These are phyloP conservation scores for Ailuropoda melanoleuca DNA, from an alignment of 2,113 vertebrate species.

Conservation along the genomic window DNA sequence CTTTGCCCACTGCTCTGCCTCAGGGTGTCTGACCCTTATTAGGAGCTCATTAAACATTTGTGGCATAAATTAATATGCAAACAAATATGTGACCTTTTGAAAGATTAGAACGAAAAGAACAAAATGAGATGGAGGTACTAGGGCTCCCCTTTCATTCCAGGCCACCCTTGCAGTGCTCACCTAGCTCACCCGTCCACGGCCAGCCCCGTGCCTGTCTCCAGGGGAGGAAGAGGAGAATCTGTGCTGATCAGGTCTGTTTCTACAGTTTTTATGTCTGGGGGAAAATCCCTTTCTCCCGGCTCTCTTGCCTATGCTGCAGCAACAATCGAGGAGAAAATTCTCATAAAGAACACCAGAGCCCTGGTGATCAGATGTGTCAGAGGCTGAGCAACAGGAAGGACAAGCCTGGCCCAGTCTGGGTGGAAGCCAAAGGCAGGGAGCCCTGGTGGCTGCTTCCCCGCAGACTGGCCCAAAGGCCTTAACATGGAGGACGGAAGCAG, in stretches of 20 bases:
- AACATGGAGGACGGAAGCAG: background rate
- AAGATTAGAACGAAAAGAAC: background rate
- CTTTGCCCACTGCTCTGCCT: background rate
- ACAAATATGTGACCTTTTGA: background rate
- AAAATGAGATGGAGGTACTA: background rate
- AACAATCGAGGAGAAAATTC: background rate
- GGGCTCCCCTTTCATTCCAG: background rate
- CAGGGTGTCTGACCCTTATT: background rate
- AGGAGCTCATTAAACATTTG: background rate
- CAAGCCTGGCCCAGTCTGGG: background rate
- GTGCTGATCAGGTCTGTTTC: background rate
- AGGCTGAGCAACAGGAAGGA: background rate
- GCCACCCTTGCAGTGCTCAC: background rate
- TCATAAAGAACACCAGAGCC: background rate
- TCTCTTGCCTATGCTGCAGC: background rate
- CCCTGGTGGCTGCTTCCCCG: background rate
- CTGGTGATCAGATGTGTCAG: background rate
- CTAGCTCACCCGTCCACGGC: background rate
- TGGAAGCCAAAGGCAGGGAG: conserved; percentile 1
- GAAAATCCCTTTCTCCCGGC: background rate
- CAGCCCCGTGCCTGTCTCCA: background rate
- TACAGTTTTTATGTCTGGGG: background rate
- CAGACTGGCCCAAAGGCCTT: background rate
- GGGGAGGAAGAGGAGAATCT: background rate
- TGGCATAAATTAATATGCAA: background rate